These are phyloP conservation scores for Paedocypris sp. DNA, from an alignment of 2,113 vertebrate species.

Conservation along the genomic window DNA sequence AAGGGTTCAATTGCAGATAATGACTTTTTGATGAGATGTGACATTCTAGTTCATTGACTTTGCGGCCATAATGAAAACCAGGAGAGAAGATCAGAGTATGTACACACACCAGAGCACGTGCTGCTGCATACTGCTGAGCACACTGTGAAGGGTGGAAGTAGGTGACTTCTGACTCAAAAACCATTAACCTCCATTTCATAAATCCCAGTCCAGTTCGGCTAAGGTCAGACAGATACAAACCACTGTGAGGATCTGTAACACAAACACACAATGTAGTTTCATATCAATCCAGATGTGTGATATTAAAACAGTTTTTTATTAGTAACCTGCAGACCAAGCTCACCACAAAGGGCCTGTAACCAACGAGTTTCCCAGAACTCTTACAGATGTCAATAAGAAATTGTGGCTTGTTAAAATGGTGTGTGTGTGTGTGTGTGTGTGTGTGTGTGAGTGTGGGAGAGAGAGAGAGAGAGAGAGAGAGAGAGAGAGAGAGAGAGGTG, in stretches of 20 bases:
- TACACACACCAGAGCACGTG: too few species aligned
- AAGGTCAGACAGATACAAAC: not conserved
- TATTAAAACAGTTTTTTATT: slow-evolving; percentile 1
- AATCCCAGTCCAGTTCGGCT: slow-evolving; percentile 3
- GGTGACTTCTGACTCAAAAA: too few species aligned
- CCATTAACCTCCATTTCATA: not conserved
- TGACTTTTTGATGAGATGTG: slow-evolving; percentile 56
- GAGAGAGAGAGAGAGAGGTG: too few species aligned
- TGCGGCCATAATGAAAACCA: slow-evolving; percentile 59
- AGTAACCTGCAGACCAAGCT: slow-evolving; percentile 6
- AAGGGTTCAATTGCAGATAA: slow-evolving; percentile 54
- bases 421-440: too few species aligned
- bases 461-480: too few species aligned
- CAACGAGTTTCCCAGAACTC: not conserved
- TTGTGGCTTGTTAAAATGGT: not conserved
- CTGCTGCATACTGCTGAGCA: too few species aligned
- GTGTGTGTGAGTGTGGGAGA: too few species aligned
- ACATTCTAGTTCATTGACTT: slow-evolving; percentile 47
- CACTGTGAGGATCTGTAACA: not conserved
- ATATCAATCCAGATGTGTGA: not conserved
- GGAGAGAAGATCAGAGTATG: too few species aligned
- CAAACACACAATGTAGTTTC: not conserved
- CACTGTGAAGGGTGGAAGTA: too few species aligned
- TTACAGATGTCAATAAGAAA: not conserved
- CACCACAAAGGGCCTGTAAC: not conserved